These are phyloP conservation scores for Arctocebus calabarensis DNA, from an alignment of 2,797 vertebrate genomes.

Conservation along the genomic window DNA sequence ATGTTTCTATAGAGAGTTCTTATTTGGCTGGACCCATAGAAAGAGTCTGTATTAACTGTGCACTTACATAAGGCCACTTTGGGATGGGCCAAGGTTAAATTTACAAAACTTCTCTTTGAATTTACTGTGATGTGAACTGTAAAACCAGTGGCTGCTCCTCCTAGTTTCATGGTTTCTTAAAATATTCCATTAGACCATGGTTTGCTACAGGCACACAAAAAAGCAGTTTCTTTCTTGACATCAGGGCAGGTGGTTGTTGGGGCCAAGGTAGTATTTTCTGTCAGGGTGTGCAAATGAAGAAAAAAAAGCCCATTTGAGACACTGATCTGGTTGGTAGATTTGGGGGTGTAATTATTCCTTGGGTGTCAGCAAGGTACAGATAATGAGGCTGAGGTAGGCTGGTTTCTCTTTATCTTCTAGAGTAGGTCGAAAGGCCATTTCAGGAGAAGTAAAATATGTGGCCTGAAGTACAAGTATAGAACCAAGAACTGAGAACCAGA, in stretches of 20 bases:
- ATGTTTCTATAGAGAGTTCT: neutral
- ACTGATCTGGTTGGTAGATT: neutral
- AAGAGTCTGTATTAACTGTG: neutral
- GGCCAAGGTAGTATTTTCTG: neutral
- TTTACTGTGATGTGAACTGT: neutral
- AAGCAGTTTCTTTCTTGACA: neutral
- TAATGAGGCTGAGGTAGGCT: neutral
- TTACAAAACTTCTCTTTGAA: neutral
- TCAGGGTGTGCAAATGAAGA: neutral
- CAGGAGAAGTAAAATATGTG: neutral
- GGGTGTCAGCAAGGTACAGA: neutral
- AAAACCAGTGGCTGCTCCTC: neutral
- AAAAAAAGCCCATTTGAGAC: neutral
- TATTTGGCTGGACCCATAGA: neutral
- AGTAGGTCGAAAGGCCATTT: neutral
- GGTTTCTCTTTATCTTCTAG: neutral
- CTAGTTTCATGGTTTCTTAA: neutral
- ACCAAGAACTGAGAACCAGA: neutral
- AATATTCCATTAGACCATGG: neutral
- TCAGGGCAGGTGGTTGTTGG: neutral
- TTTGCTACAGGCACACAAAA: neutral
- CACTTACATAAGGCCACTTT: neutral
- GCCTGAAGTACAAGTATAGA: neutral
- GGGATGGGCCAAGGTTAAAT: neutral
- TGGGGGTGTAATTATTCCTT: neutral